Evolutionary conservation across 2,113 vertebrate species (phyloP).

Genomic region (Sorex araneus): DNA sequence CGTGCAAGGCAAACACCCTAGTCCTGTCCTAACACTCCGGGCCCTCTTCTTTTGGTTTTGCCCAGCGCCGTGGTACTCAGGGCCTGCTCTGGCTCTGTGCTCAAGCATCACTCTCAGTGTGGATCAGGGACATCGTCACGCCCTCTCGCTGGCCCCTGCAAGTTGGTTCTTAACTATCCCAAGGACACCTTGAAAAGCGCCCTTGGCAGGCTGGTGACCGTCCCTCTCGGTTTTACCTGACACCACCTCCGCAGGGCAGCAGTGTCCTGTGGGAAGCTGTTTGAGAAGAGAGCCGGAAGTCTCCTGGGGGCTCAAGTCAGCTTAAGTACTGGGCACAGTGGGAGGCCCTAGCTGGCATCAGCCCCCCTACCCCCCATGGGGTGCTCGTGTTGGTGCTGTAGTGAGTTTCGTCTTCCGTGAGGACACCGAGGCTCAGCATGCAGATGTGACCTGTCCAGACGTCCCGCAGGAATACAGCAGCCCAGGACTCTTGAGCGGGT

Average conservation of each 20-base stretch:
- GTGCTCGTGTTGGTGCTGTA: not conserved
- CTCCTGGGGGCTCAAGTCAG: not conserved
- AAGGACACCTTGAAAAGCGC: slow-evolving; percentile 13
- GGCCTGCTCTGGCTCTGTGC: too few species aligned
- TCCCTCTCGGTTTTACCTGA: not conserved
- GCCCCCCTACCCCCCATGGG: not conserved
- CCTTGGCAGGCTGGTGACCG: not conserved
- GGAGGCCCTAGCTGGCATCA: not conserved
- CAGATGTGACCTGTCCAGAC: not conserved
- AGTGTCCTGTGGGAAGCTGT: too few species aligned
- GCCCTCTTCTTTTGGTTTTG: too few species aligned
- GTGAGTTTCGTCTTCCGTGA: not conserved
- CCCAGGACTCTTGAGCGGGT: not conserved
- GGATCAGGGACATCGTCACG: too few species aligned
- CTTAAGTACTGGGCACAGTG: not conserved
- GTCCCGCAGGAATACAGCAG: not conserved
- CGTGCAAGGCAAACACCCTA: too few species aligned
- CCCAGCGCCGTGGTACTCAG: too few species aligned
- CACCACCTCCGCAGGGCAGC: too few species aligned
- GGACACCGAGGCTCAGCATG: not conserved
- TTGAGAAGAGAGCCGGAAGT: too few species aligned
- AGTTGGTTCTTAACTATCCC: not conserved
- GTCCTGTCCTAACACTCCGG: too few species aligned
- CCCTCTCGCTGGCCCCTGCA: too few species aligned
- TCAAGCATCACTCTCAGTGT: too few species aligned